A percentile compares a stretch with the other conserved stretches of the same genome.
These are phyloP conservation scores for Aptenodytes forsteri DNA, from an alignment of 2,113 vertebrate species.

Conservation along the genomic window DNA sequence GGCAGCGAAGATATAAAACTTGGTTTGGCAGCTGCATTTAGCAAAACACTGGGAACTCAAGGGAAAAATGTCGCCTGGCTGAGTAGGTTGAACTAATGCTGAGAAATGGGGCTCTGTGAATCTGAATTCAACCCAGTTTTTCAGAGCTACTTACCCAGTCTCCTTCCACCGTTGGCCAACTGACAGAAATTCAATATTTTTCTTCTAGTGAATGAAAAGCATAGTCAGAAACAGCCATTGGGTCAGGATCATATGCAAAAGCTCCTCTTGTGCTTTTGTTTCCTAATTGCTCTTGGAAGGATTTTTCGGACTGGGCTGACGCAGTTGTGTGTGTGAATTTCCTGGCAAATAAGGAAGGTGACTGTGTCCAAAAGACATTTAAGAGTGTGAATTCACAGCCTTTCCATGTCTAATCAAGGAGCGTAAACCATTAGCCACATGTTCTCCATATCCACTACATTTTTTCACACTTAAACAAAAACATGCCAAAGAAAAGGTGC, in stretches of 20 bases:
- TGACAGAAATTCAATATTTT: constrained; percentile 55
- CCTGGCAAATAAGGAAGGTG: constrained; percentile 69
- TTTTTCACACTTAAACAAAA: constrained; percentile 72
- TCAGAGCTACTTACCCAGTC: neutral
- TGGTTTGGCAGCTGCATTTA: constrained; percentile 57
- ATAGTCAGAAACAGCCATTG: constrained; percentile 37
- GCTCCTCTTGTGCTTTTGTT: constrained; percentile 48
- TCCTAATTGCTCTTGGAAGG: constrained; percentile 59
- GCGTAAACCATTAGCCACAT: constrained; percentile 68
- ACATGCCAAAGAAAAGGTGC: constrained; percentile 70
- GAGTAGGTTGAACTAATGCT: neutral
- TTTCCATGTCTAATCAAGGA: constrained; percentile 75
- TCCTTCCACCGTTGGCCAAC: neutral
- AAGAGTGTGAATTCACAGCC: constrained; percentile 60
- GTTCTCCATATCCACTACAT: constrained; percentile 73
- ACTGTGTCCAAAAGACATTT: constrained; percentile 74
- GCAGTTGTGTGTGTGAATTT: constrained; percentile 67
- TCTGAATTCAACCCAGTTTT: constrained; percentile 45
- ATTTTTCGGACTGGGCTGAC: constrained; percentile 37
- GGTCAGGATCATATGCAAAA: constrained; percentile 51
- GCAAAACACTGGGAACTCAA: constrained; percentile 32
- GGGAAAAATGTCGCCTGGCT: neutral
- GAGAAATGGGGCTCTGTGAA: constrained; percentile 42
- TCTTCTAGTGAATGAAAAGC: constrained; percentile 53
- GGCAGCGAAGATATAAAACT: constrained; percentile 23